Base-by-base conservation (phyloP, 2,797 vertebrate species). In the Mormyrus proboscirostris region DNA sequence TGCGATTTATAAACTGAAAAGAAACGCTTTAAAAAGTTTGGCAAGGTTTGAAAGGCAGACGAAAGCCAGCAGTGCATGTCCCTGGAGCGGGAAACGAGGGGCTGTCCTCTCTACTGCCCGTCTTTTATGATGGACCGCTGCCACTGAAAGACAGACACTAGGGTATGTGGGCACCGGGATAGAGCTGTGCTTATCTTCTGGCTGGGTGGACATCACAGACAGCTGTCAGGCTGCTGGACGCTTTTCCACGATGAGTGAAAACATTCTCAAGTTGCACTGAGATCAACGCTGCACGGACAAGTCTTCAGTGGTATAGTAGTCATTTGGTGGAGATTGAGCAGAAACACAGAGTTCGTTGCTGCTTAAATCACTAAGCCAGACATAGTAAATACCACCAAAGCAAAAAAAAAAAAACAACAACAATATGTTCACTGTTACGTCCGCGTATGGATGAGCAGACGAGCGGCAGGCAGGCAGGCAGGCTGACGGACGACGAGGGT, bases 1-100 rank as follows among this genome's bases (percentile, higher is more conserved):
- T 95, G 94, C 93, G 95, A 97, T 97, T 97, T 98, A 97, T 97
- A 96, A 97, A 96, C 96, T 96, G 96, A 96, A 38, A 94, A 96
- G 95, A 94, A 93, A 94, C 92, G 93, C 94, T 96, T 95, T 90
- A 91, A 96, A 59, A 97, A 96, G 95, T 97, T 96, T 95, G 96
- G 96, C 95, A 94, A 22, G 49, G 93, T 95, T 94, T 96, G 95
- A 97, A 96, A 96, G 95, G 95, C 92, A 90, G 94, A 95, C 92
- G 91, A 90, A 5, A 92, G 93, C 94, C 95, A 94, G 94, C 89
- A 91, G 90, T 92, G 89, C 93, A 93, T 95, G 94, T 96, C 94
- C 91, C 93, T 76, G 88, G 88, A 86, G 89, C 90, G 82, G 89
- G 87, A 90, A 93, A 94, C 94, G 88, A 92, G 94, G 94, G 91